phyloP scores from a whole-genome alignment of 2,888 invertebrate species.

The Pollenia griseotomentosa region DNA sequence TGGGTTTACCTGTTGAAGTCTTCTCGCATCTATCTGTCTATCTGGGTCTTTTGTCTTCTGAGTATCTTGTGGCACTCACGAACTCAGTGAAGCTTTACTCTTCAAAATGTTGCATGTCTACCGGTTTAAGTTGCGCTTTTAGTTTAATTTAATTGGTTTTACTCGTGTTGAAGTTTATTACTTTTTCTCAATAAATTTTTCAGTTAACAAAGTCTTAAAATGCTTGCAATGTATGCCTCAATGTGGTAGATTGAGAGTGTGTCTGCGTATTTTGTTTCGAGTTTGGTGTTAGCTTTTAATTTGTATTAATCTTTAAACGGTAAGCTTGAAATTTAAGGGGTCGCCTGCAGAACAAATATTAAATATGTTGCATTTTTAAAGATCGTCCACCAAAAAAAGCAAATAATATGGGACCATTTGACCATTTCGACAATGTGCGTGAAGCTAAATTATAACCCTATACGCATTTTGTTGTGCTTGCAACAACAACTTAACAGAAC shows the following conservation, averaged over 20 bases:
- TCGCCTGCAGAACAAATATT: not conserved
- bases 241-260: conserved; percentile 33
- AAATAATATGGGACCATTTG: no score
- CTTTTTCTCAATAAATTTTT: conserved; percentile 36
- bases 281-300: not conserved
- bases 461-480: no score
- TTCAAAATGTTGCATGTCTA: conserved; percentile 62
- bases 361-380: no score
- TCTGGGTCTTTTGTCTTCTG: conserved; percentile 1
- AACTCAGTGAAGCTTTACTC: conserved; percentile 66
- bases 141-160: conserved; percentile 41
- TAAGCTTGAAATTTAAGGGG: not conserved
- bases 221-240: conserved; percentile 42
- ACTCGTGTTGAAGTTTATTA: not conserved
- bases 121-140: conserved; percentile 62
- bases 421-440: no score
- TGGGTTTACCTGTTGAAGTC: conserved; percentile 24
- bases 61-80: conserved; percentile 56
- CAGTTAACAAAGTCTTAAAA: conserved; percentile 1
- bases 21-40: conserved; percentile 5
- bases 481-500: no score
- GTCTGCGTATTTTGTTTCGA: not conserved
- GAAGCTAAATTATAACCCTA: no score
- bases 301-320: conserved; percentile 51
- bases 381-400: no score